Conservation (phyloP, 2,888 invertebrate genomes). For the Ligdia adustata region DNA sequence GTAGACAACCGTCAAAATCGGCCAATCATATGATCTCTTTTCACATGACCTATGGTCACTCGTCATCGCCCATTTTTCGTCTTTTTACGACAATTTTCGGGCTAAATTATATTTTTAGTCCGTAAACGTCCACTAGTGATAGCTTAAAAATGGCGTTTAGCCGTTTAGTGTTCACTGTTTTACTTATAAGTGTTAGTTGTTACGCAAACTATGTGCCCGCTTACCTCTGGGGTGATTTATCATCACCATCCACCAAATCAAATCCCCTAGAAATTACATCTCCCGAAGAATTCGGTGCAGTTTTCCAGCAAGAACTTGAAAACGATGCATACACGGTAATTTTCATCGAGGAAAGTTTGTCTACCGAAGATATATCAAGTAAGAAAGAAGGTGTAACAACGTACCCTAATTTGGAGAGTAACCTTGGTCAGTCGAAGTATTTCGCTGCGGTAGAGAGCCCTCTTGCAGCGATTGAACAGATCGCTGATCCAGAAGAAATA, state of each 20-base stretch:
- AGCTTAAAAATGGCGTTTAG: constrained; percentile 72
- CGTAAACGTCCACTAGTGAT: constrained; percentile 64
- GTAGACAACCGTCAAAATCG: constrained; percentile 65
- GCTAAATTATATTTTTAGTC: constrained; percentile 64
- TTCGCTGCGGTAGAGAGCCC: constrained; percentile 86
- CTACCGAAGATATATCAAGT: constrained; percentile 84
- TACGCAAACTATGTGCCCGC: constrained; percentile 81
- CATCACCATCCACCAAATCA: constrained; percentile 44
- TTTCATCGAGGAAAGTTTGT: constrained; percentile 82
- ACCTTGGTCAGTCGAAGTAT: constrained; percentile 72
- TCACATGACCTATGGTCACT: constrained; percentile 79
- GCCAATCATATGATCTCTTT: constrained; percentile 78
- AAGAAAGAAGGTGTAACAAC: constrained; percentile 68
- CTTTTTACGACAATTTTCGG: constrained; percentile 67
- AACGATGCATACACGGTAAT: constrained; percentile 71
- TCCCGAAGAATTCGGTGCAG: constrained; percentile 58
- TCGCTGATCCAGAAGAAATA: constrained; percentile 65
- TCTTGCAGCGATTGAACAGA: constrained; percentile 76
- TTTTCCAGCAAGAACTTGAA: constrained; percentile 62
- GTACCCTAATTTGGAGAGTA: constrained; percentile 65
- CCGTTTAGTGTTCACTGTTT: constrained; percentile 69
- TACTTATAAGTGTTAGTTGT: constrained; percentile 68
- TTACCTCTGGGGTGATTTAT: constrained; percentile 82
- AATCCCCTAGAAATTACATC: constrained; percentile 60
- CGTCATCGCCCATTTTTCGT: constrained; percentile 66